Conservation (phyloP, 2,797 vertebrate genomes). For the Alca torda region DNA sequence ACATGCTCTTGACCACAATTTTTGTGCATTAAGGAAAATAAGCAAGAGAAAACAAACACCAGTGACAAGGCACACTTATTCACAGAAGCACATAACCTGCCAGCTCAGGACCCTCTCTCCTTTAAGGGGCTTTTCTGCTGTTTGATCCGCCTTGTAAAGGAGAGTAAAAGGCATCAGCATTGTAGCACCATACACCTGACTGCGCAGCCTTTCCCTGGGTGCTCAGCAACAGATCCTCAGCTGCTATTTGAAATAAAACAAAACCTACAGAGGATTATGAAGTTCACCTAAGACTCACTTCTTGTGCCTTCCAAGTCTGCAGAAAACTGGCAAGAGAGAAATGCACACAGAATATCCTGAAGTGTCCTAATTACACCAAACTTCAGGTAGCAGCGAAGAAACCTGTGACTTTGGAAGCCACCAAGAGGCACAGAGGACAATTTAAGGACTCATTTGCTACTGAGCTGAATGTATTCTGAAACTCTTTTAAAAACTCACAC, state of each 20-base stretch:
- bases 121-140: neutral
- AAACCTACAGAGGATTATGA: neutral
- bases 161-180: neutral
- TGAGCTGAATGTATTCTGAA: fast-evolving
- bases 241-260: neutral
- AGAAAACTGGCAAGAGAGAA: neutral
- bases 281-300: neutral
- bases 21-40: neutral
- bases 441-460: neutral
- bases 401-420: neutral
- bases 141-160: neutral
- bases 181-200: fast-evolving
- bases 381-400: neutral
- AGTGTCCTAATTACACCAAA: neutral
- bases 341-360: neutral
- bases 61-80: neutral
- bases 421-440: neutral
- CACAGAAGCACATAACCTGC: neutral
- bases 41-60: neutral
- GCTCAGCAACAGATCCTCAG: neutral
- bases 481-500: neutral
- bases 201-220: neutral
- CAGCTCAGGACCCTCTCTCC: neutral
- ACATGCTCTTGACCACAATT: neutral
- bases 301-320: neutral